Evolutionary conservation across 2,888 invertebrate species (phyloP), one percentile per base, ranked within the genome.

Genomic region (Slavum lentiscoides): DNA sequence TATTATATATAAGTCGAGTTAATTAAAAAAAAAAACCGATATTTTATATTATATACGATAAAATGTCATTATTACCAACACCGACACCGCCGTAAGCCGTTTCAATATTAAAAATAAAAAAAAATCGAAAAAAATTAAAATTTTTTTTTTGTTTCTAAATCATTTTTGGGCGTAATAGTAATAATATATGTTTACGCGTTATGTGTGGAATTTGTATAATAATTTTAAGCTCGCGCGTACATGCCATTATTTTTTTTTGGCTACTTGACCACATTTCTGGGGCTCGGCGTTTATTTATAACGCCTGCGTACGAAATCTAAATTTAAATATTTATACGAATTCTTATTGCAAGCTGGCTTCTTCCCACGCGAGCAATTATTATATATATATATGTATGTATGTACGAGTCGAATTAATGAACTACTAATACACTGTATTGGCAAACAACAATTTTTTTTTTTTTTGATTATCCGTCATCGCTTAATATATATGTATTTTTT

Each of bases 271-370:
- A 76, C 67, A 76, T 76, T 76, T 68, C 75, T 68, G 75, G 68
- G 75, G 75, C 75, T 76, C 68, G 39, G 59, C 59, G 59, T 76
- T 76, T 76, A 76, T 76, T 76, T 59, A 68, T 76, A 76, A 76
- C 74, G 21, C 55, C 0, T 66, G 55, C 19, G 23, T 49, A 59
- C 43, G 15, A 43, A 9, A 43, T 76, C 75, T 76, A 76, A 68
- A 61, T 68, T 76, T 76, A 76, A 76, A 58, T 30, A 30, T 76
- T 30, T 76, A 30, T 59, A 59, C 30, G 30, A 76, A 68, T 76
- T 76, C 68, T 68, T n/a, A 30, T 5, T 13, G 67, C 17, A 49
- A 7, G 43, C 1, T n/a, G n/a, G n/a, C n/a, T n/a, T n/a, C 43
- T 58, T 43, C 58, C 43, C 43, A 23, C 58, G n/a, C 55, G 17